phyloP scores from a whole-genome alignment of 2,888 invertebrate species.

The Parelbella ahira region DNA sequence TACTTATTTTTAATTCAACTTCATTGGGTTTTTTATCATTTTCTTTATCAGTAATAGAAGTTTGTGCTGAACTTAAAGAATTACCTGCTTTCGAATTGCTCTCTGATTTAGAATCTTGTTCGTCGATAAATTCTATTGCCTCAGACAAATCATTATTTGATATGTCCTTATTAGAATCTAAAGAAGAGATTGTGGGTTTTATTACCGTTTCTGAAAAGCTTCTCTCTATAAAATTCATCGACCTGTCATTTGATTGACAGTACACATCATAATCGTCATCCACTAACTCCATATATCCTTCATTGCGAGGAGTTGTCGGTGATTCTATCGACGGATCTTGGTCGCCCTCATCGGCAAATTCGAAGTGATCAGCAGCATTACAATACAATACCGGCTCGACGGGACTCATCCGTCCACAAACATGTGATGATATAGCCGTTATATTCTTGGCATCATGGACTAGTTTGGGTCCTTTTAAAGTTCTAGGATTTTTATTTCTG shows the following conservation, averaged over 20 bases:
- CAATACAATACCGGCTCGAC: conserved; percentile 54
- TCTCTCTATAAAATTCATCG: conserved; percentile 80
- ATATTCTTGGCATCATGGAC: conserved; percentile 67
- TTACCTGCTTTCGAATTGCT: conserved; percentile 31
- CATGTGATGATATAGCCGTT: conserved; percentile 58
- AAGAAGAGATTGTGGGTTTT: conserved; percentile 38
- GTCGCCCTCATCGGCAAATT: conserved; percentile 92
- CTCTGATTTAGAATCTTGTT: conserved; percentile 35
- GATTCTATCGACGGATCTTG: conserved; percentile 87
- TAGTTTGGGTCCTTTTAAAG: conserved; percentile 58
- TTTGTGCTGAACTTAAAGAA: conserved; percentile 36
- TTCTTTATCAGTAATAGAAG: conserved; percentile 36
- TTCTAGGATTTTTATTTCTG: conserved; percentile 53
- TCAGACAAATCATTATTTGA: conserved; percentile 30
- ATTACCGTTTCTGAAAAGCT: conserved; percentile 61
- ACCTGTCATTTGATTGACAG: conserved; percentile 66
- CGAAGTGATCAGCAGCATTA: conserved; percentile 87
- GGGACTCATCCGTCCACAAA: conserved; percentile 64
- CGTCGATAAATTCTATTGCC: conserved; percentile 35
- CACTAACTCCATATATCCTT: conserved; percentile 68
- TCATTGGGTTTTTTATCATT: conserved; percentile 36
- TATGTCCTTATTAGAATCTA: conserved; percentile 29
- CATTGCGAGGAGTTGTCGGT: conserved; percentile 52
- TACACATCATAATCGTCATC: conserved; percentile 65
- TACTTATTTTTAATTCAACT: neutral